Conservation (phyloP, 2,888 invertebrate species). For the Glaucopsyche alexis region DNA sequence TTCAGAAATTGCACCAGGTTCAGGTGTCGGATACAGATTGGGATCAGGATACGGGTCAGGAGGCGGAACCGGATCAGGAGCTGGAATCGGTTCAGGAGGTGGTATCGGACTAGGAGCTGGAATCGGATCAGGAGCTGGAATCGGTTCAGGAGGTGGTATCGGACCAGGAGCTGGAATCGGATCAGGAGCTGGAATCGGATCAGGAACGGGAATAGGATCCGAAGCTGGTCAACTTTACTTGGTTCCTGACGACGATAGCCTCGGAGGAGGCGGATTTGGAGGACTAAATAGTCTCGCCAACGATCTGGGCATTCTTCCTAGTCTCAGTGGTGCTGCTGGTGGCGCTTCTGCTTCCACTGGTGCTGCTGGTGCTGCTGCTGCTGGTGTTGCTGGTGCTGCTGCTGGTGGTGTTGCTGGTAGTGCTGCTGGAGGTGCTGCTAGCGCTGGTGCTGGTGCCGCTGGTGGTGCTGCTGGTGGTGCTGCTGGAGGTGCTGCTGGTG, state of each 20-base stretch:
- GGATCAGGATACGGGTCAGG: background rate
- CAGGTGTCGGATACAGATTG: background rate
- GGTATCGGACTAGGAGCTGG: background rate
- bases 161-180: background rate
- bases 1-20: background rate
- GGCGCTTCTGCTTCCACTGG: background rate
- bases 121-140: background rate
- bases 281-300: background rate
- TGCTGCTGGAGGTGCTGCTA: too few relatives aligned
- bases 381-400: background rate
- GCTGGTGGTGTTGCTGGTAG: background rate
- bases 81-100: background rate
- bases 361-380: background rate
- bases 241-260: background rate
- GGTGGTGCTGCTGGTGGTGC: too few relatives aligned
- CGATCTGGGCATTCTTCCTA: background rate
- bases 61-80: background rate
- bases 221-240: background rate
- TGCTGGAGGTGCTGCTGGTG: background rate
- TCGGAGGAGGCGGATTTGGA: background rate
- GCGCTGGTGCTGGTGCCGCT: too few relatives aligned
- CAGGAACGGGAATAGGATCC: background rate
- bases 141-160: background rate
- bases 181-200: background rate
- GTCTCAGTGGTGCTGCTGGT: background rate